Conservation (phyloP, 2,113 vertebrate species). For the Parus major region DNA sequence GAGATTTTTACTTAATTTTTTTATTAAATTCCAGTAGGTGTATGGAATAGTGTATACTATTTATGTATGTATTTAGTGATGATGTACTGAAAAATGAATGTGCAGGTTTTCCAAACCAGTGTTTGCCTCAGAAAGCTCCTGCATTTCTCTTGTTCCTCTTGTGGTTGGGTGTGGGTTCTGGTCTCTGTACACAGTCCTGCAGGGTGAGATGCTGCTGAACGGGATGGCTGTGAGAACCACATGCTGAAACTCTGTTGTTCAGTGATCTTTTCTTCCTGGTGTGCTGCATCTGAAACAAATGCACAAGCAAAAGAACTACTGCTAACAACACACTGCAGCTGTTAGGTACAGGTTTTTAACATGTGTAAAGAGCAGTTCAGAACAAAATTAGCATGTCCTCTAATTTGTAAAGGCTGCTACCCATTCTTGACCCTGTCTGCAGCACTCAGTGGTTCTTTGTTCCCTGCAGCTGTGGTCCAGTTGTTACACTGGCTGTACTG, state of each 20-base stretch:
- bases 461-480: not conserved
- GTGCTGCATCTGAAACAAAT: not conserved
- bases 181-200: rapidly evolving
- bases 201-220: not conserved
- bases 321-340: not conserved
- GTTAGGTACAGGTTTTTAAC: not conserved
- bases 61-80: rapidly evolving
- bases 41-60: not conserved
- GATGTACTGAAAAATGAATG: not conserved
- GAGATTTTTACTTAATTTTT: not conserved
- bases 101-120: not conserved
- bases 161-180: not conserved
- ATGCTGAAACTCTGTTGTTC: not conserved
- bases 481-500: not conserved
- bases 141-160: not conserved
- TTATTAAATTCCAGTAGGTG: not conserved
- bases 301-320: not conserved
- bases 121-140: not conserved
- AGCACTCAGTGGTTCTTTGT: not conserved
- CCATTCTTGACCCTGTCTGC: not conserved
- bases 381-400: not conserved
- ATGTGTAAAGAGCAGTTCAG: not conserved
- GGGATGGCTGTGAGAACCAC: rapidly evolving
- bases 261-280: not conserved
- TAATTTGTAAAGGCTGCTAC: not conserved